Evolutionary conservation across 2,113 vertebrate species (phyloP), one percentile per base, ranked within the genome.

Genomic region (Gallinago paraguaiae): DNA sequence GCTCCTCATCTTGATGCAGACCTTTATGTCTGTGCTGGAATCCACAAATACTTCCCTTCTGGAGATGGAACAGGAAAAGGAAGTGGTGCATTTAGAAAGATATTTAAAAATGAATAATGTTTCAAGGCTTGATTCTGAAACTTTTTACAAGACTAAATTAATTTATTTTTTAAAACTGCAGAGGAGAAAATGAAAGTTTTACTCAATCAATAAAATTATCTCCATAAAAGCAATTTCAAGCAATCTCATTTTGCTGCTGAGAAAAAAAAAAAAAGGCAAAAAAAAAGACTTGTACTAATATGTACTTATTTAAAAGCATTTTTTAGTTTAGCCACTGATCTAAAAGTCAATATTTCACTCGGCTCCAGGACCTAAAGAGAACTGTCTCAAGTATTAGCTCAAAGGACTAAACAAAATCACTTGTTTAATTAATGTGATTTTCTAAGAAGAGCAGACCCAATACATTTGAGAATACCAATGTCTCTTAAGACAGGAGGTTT

Each of bases 391-490:
- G 72, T 79, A 53, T 91, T 91, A 16, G 22, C 65, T 79, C 90
- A 96, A 90, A 95, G 92, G 61, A 96, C 88, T 91, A 84, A 96
- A 97, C 70, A 96, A 95, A 96, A 94, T 96, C 74, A 87, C 70
- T 94, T 81, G 27, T 83, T 94, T 96, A 95, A 96, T 96, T 94
- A 94, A 97, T 86, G 86, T 69, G 80, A 93, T 95, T 93, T 96
- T 89, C 88, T 84, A 92, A 85, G 85, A 90, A 75, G 48, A 92
- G 70, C 25, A 92, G 86, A 43, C 50, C 87, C 83, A 94, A 91
- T 94, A 65, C 88, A 54, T 93, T 84, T 61, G 95, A 92, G 95
- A 93, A 95, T 96, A 96, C 24, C 74, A 87, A 11, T 16, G 95
- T 82, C 90, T 96, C 93, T 82, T 92, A 94, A 97, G 92, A 86